phyloP scores from a whole-genome alignment of 2,888 invertebrate genomes.

The Alviniconcha strummeri region DNA sequence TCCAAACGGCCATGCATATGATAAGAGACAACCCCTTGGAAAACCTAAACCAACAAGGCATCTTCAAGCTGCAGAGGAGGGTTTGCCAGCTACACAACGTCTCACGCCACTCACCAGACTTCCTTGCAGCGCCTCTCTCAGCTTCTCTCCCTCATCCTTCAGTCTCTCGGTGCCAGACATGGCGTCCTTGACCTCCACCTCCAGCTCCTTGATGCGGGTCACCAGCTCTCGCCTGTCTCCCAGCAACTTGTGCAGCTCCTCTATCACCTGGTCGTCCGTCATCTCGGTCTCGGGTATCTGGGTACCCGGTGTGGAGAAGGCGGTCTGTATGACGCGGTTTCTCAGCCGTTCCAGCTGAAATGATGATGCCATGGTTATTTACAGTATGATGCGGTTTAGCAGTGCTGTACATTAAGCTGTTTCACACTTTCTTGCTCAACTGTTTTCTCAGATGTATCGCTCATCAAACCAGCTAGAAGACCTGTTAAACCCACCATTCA shows the following conservation, averaged over 20 bases:
- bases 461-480: too few species aligned
- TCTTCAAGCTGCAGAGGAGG: too few species aligned
- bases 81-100: too few species aligned
- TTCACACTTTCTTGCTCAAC: too few species aligned
- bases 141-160: constrained; percentile 55
- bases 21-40: too few species aligned
- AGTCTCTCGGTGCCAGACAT: constrained; percentile 57
- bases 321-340: constrained; percentile 68
- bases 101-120: constrained; percentile 55
- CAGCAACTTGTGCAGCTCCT: constrained; percentile 64
- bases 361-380: too few species aligned
- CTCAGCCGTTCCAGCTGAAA: constrained; percentile 69
- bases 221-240: constrained; percentile 64
- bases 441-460: too few species aligned
- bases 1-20: too few species aligned
- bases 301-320: constrained; percentile 69
- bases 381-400: too few species aligned
- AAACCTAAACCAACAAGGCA: too few species aligned
- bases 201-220: constrained; percentile 58
- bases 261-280: constrained; percentile 67
- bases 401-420: too few species aligned
- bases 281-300: constrained; percentile 67
- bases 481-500: too few species aligned
- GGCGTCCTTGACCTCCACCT: constrained; percentile 57
- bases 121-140: constrained; percentile 62